Conservation (phyloP, 2,113 vertebrate genomes). For the Lasiurus cinereus region DNA sequence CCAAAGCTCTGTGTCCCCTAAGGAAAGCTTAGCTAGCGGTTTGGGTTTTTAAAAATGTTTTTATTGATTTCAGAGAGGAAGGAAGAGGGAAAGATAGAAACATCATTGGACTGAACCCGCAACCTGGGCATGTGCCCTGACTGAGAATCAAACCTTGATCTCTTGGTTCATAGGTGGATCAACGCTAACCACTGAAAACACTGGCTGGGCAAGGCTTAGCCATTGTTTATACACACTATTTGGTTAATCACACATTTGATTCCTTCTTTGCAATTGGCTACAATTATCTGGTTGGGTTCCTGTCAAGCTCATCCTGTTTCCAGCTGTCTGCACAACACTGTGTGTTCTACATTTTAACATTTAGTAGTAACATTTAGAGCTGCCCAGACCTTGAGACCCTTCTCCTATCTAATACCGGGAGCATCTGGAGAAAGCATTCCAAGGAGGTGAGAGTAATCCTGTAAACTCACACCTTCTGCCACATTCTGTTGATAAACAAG, state of each 20-base stretch:
- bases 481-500: neutral
- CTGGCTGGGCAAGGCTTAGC: neutral
- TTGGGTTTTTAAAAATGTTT: no score
- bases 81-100: no score
- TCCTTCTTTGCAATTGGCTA: neutral
- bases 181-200: no score
- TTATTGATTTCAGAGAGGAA: no score
- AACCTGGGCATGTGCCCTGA: no score
- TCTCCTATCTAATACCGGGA: neutral
- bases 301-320: neutral
- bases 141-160: no score
- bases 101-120: no score
- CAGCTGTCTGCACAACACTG: neutral
- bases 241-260: neutral
- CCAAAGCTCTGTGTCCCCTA: neutral
- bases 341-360: neutral
- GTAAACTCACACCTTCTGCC: neutral
- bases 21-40: no score
- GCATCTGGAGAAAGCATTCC: neutral
- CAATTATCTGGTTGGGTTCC: neutral
- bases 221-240: neutral
- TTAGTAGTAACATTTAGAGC: neutral
- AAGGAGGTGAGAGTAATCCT: neutral
- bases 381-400: neutral
- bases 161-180: no score